Evolutionary conservation across 1,140 invertebrate species (phyloP), one percentile per base, ranked within the genome.

Genomic region (Scaptomyza montana): DNA sequence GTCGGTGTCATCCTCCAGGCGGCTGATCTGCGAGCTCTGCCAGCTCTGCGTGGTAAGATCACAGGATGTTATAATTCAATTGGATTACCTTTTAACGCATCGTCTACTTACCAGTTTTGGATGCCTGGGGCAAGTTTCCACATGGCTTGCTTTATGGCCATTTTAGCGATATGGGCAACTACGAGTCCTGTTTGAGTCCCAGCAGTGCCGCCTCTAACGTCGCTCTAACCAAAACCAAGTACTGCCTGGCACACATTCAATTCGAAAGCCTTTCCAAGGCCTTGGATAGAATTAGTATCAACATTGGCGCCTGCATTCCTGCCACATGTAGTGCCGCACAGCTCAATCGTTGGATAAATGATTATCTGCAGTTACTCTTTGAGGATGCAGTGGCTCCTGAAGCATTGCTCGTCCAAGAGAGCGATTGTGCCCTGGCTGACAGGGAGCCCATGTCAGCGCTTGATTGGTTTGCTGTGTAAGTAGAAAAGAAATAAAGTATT

Each of bases 71-170:
- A 43, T 39, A 12, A 12, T 10, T 10, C 36, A 39, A 39, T 39
- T 10, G 36, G 36, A 12, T 3, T 3, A 9, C 3, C 9, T 39
- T 39, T 3, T 39, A 39, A 39, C 10, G 36, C 41, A 28, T 47
- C 13, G 30, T 6, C n/a, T n/a, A 9, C 45, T 13, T 33, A 43
- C 28, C 60, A 91, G 90, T 91, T 39, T 55, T 91, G 5, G 90
- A 91, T 47, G 75, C 90, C 5, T 91, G 90, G 90, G 90, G 85
- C 21, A 91, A 91, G 66, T 80, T 87, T 6, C 90, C 90, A 3
- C 69, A 86, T 16, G 90, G 90, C 9, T 56, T 91, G 43, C 74
- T 91, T n/a, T 90, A 85, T 10, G 90, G 90, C n/a, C 79, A 91
- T 60, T 78, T 86, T 10, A 73, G 54, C 25, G 90, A 91, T 54